These are phyloP conservation scores for Tursiops truncatus DNA, from an alignment of 2,113 vertebrate genomes.

Conservation along the genomic window DNA sequence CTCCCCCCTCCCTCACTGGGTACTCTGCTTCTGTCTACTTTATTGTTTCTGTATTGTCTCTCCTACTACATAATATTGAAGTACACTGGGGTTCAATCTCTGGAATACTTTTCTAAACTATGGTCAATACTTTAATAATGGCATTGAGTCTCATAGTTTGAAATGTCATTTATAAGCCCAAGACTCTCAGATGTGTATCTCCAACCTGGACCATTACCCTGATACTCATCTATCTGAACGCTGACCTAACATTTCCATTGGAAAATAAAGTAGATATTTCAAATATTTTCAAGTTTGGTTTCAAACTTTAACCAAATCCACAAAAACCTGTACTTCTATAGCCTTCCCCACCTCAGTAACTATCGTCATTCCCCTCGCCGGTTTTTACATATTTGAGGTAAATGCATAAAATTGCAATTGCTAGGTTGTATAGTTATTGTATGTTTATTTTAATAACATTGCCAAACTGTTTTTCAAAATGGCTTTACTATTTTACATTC, in stretches of 20 bases:
- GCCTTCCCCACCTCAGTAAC: neutral
- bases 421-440: neutral
- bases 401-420: neutral
- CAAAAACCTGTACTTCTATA: neutral
- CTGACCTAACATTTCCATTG: neutral
- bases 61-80: neutral
- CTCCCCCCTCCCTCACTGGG: neutral
- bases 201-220: neutral
- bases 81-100: neutral
- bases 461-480: neutral
- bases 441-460: neutral
- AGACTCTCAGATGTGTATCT: neutral
- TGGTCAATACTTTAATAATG: neutral
- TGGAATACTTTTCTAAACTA: neutral
- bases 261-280: neutral
- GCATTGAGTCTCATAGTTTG: neutral
- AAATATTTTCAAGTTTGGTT: neutral
- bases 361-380: neutral
- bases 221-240: neutral
- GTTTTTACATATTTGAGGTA: neutral
- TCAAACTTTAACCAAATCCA: neutral
- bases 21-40: neutral
- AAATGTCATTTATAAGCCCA: neutral
- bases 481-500: neutral
- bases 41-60: neutral